phyloP scores from a whole-genome alignment of 2,113 vertebrate genomes.

The Brachypteracias leptosomus region DNA sequence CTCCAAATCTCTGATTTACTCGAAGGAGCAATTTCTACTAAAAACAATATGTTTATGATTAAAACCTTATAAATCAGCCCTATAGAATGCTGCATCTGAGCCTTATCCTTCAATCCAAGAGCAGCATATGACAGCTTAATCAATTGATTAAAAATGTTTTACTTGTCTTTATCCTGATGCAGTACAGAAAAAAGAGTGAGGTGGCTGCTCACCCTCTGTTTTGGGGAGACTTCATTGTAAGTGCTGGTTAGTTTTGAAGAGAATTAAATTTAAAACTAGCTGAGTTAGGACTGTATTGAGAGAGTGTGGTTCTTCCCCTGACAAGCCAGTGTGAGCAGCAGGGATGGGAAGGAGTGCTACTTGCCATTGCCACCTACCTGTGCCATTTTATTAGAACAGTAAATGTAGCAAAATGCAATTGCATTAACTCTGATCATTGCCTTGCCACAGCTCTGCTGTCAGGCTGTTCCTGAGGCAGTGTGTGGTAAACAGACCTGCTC shows the following conservation, averaged over 20 bases:
- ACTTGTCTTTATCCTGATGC: neutral
- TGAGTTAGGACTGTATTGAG: neutral
- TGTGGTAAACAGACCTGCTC: neutral
- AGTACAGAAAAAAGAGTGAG: neutral
- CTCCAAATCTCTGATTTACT: neutral
- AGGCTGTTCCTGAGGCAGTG: neutral
- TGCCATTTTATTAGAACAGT: neutral
- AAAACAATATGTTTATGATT: neutral
- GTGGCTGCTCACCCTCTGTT: neutral
- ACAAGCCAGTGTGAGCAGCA: neutral
- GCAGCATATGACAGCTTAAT: neutral
- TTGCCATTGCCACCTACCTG: neutral
- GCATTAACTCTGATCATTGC: neutral
- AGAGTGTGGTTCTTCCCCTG: neutral
- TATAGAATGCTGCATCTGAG: neutral
- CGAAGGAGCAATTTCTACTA: neutral
- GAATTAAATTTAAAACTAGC: neutral
- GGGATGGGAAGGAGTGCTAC: neutral
- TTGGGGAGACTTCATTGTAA: neutral
- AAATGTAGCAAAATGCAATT: neutral
- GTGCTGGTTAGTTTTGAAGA: neutral
- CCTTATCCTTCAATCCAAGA: neutral
- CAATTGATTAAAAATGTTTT: neutral
- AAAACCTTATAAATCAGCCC: neutral
- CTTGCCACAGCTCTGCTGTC: neutral